Evolutionary conservation across 2,113 vertebrate species (phyloP).

Genomic region (Neodon shergylaensis): DNA sequence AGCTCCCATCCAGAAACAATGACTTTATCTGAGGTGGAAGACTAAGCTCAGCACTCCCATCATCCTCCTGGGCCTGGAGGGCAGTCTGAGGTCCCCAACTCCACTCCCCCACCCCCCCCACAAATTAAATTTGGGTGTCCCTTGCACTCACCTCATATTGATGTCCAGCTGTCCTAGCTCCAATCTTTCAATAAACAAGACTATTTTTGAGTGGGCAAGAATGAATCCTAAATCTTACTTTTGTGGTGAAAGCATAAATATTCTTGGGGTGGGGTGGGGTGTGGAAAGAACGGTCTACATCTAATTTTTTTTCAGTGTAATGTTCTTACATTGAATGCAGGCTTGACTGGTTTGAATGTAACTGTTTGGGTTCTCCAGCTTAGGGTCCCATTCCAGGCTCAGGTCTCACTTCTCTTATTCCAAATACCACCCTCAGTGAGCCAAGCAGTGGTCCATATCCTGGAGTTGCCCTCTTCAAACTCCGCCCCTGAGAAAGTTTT

Average conservation of each 20-base stretch:
- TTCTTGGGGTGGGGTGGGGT: neutral
- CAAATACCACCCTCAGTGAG: no score
- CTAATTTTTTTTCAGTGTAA: conserved; percentile 7
- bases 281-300: neutral
- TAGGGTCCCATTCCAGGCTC: no score
- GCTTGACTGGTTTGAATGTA: neutral
- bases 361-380: neutral
- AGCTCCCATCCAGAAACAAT: conserved; percentile 63
- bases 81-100: neutral
- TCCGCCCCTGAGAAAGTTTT: no score
- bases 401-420: no score
- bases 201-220: neutral
- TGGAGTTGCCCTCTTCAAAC: no score
- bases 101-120: no score
- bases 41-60: neutral
- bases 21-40: conserved; percentile 33
- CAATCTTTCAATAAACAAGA: neutral
- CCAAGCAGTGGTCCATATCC: no score
- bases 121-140: neutral
- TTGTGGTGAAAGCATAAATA: neutral
- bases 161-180: neutral
- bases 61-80: neutral
- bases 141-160: neutral
- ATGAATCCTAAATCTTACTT: conserved; percentile 23
- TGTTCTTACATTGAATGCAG: neutral